These are phyloP conservation scores for Ommatoiulus sabulosus DNA, from an alignment of 2,888 invertebrate genomes.

Conservation along the genomic window DNA sequence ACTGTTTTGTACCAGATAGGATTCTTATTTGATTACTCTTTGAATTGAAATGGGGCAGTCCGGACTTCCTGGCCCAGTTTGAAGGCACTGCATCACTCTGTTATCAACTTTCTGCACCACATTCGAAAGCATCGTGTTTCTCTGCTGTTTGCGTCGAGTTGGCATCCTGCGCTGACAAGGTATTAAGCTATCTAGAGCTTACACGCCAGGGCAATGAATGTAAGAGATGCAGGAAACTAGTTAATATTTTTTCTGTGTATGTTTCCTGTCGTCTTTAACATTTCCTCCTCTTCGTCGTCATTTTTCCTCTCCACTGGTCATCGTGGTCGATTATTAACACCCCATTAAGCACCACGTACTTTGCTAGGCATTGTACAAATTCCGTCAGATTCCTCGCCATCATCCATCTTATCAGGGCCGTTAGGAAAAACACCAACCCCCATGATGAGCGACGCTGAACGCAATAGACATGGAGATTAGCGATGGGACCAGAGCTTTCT, in stretches of 20 bases:
- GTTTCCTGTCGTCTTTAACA: constrained; percentile 38
- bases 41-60: no score
- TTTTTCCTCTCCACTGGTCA: constrained; percentile 51
- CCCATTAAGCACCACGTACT: constrained; percentile 45
- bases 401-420: constrained; percentile 18
- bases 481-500: not conserved
- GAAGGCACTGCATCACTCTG: no score
- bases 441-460: not conserved
- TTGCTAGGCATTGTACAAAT: constrained; percentile 32
- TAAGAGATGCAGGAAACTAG: not conserved
- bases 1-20: no score
- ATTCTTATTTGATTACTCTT: no score
- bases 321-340: constrained; percentile 51
- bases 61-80: no score
- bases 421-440: not conserved
- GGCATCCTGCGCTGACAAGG: not conserved
- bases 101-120: no score
- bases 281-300: constrained; percentile 17
- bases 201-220: not conserved
- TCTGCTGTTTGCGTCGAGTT: not conserved
- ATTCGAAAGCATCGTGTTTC: not conserved
- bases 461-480: constrained; percentile 10
- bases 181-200: constrained; percentile 2
- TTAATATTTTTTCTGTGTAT: constrained; percentile 11
- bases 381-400: constrained; percentile 2